Conservation (phyloP, 2,797 vertebrate species). For the Distichodus sexfasciatus region DNA sequence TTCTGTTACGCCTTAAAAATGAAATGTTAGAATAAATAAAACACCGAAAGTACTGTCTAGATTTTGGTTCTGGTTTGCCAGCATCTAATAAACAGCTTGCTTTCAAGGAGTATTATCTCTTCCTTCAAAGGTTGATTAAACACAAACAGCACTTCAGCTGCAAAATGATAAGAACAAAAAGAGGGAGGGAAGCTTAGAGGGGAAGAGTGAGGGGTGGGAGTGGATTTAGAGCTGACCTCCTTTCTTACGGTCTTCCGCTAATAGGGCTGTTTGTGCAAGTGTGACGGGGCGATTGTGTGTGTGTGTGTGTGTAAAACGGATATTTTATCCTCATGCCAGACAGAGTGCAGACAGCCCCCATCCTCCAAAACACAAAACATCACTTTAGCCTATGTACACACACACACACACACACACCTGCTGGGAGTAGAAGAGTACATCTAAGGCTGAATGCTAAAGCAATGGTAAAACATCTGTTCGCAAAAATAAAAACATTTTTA, state of each 20-base stretch:
- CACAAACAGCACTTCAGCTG: too few relatives aligned
- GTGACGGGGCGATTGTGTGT: background rate
- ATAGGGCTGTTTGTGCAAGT: constrained; percentile 23
- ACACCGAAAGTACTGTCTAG: too few relatives aligned
- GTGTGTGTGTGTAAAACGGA: background rate
- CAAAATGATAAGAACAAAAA: background rate
- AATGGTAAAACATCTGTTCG: too few relatives aligned
- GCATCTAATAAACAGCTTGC: too few relatives aligned
- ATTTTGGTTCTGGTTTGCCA: too few relatives aligned
- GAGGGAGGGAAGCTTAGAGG: background rate
- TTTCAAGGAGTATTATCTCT: too few relatives aligned
- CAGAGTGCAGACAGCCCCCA: constrained; percentile 19
- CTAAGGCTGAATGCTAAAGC: background rate
- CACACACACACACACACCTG: background rate
- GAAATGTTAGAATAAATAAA: too few relatives aligned
- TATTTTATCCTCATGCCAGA: constrained; percentile 10
- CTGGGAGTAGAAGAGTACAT: background rate
- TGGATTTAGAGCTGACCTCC: constrained; percentile 35
- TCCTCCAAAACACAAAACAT: constrained; percentile 26
- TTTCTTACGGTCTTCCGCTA: constrained; percentile 32
- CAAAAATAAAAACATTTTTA: background rate
- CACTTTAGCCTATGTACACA: background rate
- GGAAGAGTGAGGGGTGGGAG: background rate
- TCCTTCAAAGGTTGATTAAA: too few relatives aligned
- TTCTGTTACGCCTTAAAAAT: too few relatives aligned